These are phyloP conservation scores for Reinhardtius hippoglossoides DNA, from an alignment of 2,113 vertebrate genomes.

Conservation along the genomic window DNA sequence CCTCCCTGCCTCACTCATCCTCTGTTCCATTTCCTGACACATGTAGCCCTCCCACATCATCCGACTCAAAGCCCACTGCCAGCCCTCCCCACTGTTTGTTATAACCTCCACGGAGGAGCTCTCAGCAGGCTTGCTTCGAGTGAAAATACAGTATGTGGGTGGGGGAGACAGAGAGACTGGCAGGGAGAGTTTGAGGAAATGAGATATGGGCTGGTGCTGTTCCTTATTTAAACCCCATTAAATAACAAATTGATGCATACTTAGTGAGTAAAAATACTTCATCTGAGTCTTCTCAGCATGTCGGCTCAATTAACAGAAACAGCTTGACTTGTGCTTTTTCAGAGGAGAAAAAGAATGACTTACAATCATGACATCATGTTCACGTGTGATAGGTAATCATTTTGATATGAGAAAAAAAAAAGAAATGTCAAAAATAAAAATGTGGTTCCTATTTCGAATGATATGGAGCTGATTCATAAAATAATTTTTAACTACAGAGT, in stretches of 20 bases:
- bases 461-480: constrained; percentile 45
- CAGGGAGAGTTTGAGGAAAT: background rate
- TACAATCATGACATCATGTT: too few relatives aligned
- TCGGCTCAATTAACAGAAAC: background rate
- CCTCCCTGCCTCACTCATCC: background rate
- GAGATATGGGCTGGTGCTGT: background rate
- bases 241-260: background rate
- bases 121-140: background rate
- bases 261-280: background rate
- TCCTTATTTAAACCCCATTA: background rate
- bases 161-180: background rate
- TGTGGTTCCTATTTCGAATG: constrained; percentile 33
- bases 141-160: background rate
- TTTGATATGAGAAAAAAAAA: constrained; percentile 16
- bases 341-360: too few relatives aligned
- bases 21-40: constrained; percentile 38
- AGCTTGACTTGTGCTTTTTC: background rate
- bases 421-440: constrained; percentile 16
- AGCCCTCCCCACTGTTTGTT: background rate
- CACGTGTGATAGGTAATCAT: constrained; percentile 10
- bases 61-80: background rate
- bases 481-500: constrained; percentile 39
- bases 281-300: background rate
- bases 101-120: background rate
- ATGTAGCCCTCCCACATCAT: constrained; percentile 51